These are phyloP conservation scores for Acanthosepion lycidas DNA, from an alignment of 2,888 invertebrate species.

Conservation along the genomic window DNA sequence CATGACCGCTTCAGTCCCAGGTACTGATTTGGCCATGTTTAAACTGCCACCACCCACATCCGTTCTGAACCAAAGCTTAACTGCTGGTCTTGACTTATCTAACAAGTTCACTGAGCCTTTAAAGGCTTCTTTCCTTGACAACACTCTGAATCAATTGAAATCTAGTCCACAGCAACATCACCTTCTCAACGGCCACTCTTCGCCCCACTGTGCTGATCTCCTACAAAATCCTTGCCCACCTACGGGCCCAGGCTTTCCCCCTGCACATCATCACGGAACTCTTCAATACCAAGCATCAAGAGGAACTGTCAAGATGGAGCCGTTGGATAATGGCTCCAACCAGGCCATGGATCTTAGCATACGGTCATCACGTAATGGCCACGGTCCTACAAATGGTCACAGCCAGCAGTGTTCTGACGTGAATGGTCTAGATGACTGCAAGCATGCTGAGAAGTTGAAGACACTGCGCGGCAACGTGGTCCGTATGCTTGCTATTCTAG, in stretches of 20 bases:
- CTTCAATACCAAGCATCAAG: conserved; percentile 51
- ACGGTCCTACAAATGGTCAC: not conserved
- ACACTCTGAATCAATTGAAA: conserved; percentile 56
- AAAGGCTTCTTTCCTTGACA: conserved; percentile 52
- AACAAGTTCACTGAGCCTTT: conserved; percentile 47
- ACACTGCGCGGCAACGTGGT: conserved; percentile 71
- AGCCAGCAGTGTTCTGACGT: conserved; percentile 43
- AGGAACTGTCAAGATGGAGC: conserved; percentile 47
- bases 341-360: conserved; percentile 67
- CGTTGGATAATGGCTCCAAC: conserved; percentile 42
- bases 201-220: conserved; percentile 59
- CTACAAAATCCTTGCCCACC: conserved; percentile 55
- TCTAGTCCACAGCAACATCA: conserved; percentile 58
- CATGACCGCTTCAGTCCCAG: conserved; percentile 62
- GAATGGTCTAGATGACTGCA: conserved; percentile 58
- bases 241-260: conserved; percentile 50
- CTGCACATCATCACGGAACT: conserved; percentile 51
- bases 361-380: conserved; percentile 52
- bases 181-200: conserved; percentile 63
- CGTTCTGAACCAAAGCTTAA: conserved; percentile 54
- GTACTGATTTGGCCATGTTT: conserved; percentile 62
- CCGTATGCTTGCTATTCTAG: conserved; percentile 73
- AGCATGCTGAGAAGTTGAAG: conserved; percentile 68
- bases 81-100: conserved; percentile 45
- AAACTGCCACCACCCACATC: conserved; percentile 62